Base-by-base conservation (phyloP, 2,888 invertebrate genomes). In the Hypomecis punctinalis region DNA sequence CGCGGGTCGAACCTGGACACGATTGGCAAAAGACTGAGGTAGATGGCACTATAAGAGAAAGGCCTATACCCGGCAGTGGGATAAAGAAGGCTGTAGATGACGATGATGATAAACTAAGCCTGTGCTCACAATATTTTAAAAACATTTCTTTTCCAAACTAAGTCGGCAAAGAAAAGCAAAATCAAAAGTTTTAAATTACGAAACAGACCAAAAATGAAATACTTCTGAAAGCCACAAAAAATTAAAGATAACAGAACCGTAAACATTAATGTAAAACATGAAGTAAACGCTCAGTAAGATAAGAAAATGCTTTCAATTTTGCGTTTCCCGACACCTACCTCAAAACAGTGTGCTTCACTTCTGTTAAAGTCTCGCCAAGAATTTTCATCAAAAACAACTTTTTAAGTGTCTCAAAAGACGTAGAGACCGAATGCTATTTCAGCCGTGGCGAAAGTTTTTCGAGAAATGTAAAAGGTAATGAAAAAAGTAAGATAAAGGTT, bases 401-500 rank as follows among this genome's bases (percentile, higher is more conserved):
- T 63, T 66, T 59, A 64, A 64, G 54, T 66, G 67, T 64, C 61
- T 66, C 61, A 63, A 67, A 72, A 70, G 63, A 66, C 58, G 69
- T 47, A 66, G 66, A 69, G 70, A 67, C 71, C 67, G 57, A 74
- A 74, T 69, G 70, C 69, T 74, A 69, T 72, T 69, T 61, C 69
- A 69, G 61, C 67, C 74, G 70, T 66, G 61, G 66, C 56, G 58
- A 71, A 74, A 67, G 61, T 70, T 72, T 67, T 66, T 63, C 62
- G 47, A 63, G 66, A 68, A 70, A 69, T 68, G 71, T 67, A 69
- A 66, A 63, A 72, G 68, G 67, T 73, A 73, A 74, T 72, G 72
- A 74, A 74, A 72, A 73, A 72, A 71, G 68, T 70, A 61, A 66
- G 72, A 70, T 72, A 72, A 73, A 71, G 70, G 66, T 73, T 65